Percentiles rank a stretch among this genome's conserved stretches.
Evolutionary conservation across 37 sponge, comb jelly and placozoan genomes (phyloP).

Genomic region (Ephydatia muelleri): DNA sequence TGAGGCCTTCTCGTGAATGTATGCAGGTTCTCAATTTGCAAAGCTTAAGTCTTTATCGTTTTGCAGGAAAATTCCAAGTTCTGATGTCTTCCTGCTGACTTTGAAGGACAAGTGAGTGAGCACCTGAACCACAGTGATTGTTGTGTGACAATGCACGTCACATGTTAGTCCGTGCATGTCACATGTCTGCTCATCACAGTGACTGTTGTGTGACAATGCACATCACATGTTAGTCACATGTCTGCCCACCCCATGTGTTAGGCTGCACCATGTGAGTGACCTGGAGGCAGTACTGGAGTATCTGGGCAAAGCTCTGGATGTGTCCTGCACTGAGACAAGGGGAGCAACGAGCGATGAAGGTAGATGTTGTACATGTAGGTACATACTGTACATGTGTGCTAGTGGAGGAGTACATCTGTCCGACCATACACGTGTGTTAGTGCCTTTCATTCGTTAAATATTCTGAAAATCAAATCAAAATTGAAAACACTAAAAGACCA

Average conservation of each 20-base stretch:
- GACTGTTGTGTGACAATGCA: neutral
- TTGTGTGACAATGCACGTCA: too few relatives aligned
- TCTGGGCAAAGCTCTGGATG: neutral
- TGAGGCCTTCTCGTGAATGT: neutral
- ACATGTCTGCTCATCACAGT: too few relatives aligned
- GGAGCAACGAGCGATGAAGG: neutral
- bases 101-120: neutral
- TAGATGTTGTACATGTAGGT: neutral
- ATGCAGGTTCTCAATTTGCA: neutral
- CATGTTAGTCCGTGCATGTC: too few relatives aligned
- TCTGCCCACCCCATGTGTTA: neutral
- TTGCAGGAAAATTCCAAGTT: neutral
- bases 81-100: neutral
- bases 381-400: too few relatives aligned
- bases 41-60: neutral
- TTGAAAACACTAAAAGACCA: too few relatives aligned
- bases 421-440: too few relatives aligned
- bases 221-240: neutral
- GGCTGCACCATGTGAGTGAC: neutral
- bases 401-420: too few relatives aligned
- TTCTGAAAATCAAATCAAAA: too few relatives aligned
- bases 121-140: neutral
- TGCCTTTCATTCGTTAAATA: too few relatives aligned
- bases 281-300: constrained; percentile 12
- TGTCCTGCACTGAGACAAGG: neutral